Evolutionary conservation across 1,140 invertebrate species (phyloP).

Genomic region (Zaprionus inermis): DNA sequence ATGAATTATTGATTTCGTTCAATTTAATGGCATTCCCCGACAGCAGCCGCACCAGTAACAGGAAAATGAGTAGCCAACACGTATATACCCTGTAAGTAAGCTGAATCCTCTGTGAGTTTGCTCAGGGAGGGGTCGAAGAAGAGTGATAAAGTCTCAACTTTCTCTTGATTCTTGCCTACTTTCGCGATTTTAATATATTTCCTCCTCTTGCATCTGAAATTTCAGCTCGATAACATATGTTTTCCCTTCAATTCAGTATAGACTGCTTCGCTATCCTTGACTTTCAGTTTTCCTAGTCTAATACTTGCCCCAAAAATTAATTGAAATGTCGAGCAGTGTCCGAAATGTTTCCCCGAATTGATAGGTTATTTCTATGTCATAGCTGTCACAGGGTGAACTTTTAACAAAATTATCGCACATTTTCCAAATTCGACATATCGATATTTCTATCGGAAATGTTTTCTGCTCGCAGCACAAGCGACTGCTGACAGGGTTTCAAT

Average conservation of each 20-base stretch:
- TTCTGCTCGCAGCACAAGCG: background rate
- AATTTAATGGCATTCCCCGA: slow-evolving; percentile 40
- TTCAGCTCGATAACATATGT: background rate
- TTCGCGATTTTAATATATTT: background rate
- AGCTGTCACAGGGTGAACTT: background rate
- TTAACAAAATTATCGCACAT: background rate
- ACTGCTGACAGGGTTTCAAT: background rate
- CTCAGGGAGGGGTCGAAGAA: background rate
- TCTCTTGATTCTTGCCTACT: background rate
- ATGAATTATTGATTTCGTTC: slow-evolving; percentile 78
- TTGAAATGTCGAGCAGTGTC: background rate
- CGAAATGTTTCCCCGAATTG: background rate
- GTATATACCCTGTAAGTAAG: slow-evolving; percentile 1
- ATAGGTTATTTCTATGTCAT: background rate
- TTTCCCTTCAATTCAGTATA: too few species aligned
- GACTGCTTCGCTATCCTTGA: too few species aligned
- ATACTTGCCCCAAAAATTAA: background rate
- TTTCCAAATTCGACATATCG: background rate
- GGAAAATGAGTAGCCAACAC: too few species aligned
- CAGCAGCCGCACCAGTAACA: background rate
- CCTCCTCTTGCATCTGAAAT: background rate
- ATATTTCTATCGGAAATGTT: background rate
- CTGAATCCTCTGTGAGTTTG: background rate
- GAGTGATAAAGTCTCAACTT: background rate
- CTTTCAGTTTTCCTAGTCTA: too few species aligned